Evolutionary conservation across 1,140 invertebrate species (phyloP), one percentile per base, ranked within the genome.

Genomic region (Bombus ignitus): DNA sequence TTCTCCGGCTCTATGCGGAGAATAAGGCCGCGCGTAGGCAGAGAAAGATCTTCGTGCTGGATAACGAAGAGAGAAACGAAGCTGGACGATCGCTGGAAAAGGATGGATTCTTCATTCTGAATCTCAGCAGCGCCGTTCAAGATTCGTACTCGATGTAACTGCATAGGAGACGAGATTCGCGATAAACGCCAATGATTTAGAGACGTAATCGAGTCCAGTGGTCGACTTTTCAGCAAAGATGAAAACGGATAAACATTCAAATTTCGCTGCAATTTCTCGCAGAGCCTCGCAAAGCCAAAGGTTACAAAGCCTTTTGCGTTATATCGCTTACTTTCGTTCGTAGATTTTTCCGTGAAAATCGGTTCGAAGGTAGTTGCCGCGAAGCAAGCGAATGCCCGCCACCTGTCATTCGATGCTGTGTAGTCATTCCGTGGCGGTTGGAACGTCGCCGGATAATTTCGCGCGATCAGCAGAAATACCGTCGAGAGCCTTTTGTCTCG

Each of bases 11-110:
- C 89, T 85, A 81, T 84, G 90, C 76, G 87, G 87, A 90, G 94
- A 94, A 94, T 94, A 95, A 95, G 94, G 94, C 94, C 94, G 92
- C 87, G 84, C 89, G 89, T 92, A 91, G 84, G 89, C 84, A 87
- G 90, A 91, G 83, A 85, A 84, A 90, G 91, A 88, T 80, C 73
- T 57, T 82, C 74, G 75, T 53, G 44, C 78, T 8, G 87, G 57
- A 37, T 15, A 35, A 66, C 44, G 85, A 79, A 88, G 82, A 86
- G 81, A 71, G 83, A 39, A 57, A 12, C 35, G 25, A 22, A 12
- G 4, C 1, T 28, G 18, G 32, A 3, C 42, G 65, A 39, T 1
- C 44, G 62, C 4, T 42, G 39, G 37, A 80, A 35, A n/a, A 65
- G 44, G 76, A 85, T 12, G 53, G 57, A 62, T 65, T 84, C 75